Percentiles rank a stretch among this genome's conserved stretches.
Evolutionary conservation across 2,888 invertebrate genomes (phyloP).

Genomic region (Drosophila koepferae): DNA sequence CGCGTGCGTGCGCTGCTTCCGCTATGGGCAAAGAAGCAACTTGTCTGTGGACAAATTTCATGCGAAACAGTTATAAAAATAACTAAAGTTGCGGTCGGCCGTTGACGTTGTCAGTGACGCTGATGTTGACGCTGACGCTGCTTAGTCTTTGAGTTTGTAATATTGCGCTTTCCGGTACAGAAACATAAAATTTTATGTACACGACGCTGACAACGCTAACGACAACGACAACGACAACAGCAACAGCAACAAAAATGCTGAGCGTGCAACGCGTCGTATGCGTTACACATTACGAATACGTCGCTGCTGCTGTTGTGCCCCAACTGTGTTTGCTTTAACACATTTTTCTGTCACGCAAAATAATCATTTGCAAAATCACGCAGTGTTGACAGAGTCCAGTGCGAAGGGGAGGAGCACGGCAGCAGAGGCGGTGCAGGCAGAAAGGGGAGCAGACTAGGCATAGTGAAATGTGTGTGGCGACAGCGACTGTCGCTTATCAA

Average conservation of each 20-base stretch:
- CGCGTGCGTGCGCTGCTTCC: constrained; percentile 66
- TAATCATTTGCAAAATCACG: constrained; percentile 79
- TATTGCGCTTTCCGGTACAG: constrained; percentile 75
- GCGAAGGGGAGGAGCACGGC: background rate
- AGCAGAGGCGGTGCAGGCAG: background rate
- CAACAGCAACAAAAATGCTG: constrained; percentile 27
- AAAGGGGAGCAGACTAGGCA: constrained; percentile 17
- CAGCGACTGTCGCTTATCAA: constrained; percentile 59
- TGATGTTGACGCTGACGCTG: constrained; percentile 15
- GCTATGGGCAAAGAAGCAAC: constrained; percentile 39
- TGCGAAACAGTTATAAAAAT: constrained; percentile 72
- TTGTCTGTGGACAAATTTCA: constrained; percentile 53
- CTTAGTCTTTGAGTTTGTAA: constrained; percentile 53
- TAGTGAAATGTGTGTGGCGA: constrained; percentile 42
- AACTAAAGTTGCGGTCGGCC: constrained; percentile 54
- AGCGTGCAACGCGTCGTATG: constrained; percentile 76
- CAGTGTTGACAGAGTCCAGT: constrained; percentile 62
- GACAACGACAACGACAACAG: constrained; percentile 23
- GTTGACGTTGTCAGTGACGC: constrained; percentile 38
- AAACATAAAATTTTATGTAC: constrained; percentile 79
- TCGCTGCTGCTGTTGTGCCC: constrained; percentile 22
- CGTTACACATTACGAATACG: constrained; percentile 71
- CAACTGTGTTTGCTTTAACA: constrained; percentile 64
- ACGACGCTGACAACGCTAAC: constrained; percentile 66
- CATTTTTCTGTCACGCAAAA: constrained; percentile 81